Evolutionary conservation across 2,113 vertebrate genomes (phyloP).

Genomic region (Centropus bengalensis): DNA sequence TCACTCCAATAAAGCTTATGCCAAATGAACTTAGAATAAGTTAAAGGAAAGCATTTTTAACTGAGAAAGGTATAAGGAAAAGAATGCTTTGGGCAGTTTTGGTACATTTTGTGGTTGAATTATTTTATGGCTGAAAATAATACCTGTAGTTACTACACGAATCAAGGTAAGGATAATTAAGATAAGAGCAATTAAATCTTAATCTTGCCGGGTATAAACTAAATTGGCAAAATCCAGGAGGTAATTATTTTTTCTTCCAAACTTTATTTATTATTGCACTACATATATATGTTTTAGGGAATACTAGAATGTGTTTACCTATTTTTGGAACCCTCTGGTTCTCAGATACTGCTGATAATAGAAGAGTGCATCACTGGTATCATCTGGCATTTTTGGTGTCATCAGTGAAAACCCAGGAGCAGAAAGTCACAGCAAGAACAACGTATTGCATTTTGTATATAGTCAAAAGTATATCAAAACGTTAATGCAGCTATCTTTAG

Average conservation of each 20-base stretch:
- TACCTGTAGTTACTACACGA: neutral
- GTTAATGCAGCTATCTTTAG: neutral
- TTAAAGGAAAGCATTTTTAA: neutral
- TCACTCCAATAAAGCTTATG: neutral
- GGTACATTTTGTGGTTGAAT: constrained; percentile 26
- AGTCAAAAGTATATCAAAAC: neutral
- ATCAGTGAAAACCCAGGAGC: neutral
- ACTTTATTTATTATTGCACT: neutral
- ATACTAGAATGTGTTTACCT: neutral
- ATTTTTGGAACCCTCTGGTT: neutral
- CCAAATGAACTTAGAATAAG: neutral
- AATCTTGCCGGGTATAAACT: neutral
- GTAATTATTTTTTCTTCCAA: neutral
- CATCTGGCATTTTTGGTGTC: neutral
- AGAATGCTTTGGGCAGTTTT: neutral
- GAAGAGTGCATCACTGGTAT: neutral
- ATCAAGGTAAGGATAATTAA: constrained; percentile 26
- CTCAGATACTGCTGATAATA: neutral
- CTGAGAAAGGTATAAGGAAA: neutral
- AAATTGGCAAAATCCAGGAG: neutral
- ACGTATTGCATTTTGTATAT: neutral
- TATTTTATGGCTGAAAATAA: constrained; percentile 22
- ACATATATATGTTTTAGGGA: neutral
- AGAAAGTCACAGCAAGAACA: neutral
- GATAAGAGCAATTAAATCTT: constrained; percentile 18